phyloP scores from a whole-genome alignment of 2,888 invertebrate genomes.

The Flexamia atlantica region DNA sequence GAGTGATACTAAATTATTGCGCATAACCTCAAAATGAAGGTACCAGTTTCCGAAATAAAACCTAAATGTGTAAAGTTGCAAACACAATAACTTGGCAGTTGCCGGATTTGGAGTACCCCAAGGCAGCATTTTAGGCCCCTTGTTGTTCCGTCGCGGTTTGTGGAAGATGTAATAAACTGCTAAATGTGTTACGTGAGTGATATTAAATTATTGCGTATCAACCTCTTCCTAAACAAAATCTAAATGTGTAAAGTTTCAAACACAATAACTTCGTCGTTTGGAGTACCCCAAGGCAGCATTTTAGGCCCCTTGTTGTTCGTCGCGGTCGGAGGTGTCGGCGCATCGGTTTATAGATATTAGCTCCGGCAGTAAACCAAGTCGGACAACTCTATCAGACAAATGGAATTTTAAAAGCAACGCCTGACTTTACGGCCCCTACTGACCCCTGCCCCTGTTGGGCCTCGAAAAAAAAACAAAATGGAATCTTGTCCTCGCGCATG shows the following conservation, averaged over 20 bases:
- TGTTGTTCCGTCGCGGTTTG: neutral
- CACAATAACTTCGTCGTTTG: neutral
- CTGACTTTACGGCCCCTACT: conserved; percentile 27
- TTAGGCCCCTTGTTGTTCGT: neutral
- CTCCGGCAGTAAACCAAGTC: conserved; percentile 18
- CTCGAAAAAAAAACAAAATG: conserved; percentile 33
- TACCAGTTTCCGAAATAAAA: too few relatives aligned
- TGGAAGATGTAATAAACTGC: too few relatives aligned
- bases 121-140: neutral
- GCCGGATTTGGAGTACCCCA: neutral
- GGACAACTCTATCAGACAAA: conserved; percentile 54
- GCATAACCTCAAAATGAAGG: too few relatives aligned
- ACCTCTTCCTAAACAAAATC: too few relatives aligned
- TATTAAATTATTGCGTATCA: too few relatives aligned
- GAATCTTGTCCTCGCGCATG: conserved; percentile 47
- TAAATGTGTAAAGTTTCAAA: too few relatives aligned
- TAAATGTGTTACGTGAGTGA: too few relatives aligned
- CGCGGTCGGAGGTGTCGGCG: conserved; percentile 20
- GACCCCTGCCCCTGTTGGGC: conserved; percentile 28
- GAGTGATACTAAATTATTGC: too few relatives aligned
- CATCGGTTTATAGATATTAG: conserved; percentile 54
- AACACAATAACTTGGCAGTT: too few relatives aligned
- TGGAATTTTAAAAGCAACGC: conserved; percentile 58
- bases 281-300: neutral
- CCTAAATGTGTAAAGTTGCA: too few relatives aligned